Conservation (phyloP, 2,797 vertebrate genomes). For the Sebastes miniatus region DNA sequence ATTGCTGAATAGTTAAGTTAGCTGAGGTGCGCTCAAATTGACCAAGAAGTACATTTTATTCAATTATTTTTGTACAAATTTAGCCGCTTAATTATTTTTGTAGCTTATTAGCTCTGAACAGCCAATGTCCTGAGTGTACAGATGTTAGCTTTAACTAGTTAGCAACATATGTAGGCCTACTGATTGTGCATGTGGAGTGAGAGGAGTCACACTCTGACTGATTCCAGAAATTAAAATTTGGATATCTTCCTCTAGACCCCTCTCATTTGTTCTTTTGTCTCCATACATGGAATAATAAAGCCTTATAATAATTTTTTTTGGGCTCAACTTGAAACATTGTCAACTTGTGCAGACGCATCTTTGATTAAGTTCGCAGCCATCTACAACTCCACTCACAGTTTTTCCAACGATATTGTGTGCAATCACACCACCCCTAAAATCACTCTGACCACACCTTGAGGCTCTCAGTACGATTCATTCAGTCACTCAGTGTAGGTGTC, state of each 20-base stretch:
- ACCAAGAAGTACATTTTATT: not conserved
- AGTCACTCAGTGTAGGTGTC: constrained; percentile 5
- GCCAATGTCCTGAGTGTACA: not conserved
- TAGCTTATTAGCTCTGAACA: not conserved
- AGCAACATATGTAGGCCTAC: not conserved
- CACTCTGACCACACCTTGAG: not conserved
- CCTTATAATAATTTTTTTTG: not conserved
- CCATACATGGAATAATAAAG: not conserved
- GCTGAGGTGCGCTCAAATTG: not conserved
- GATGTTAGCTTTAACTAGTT: not conserved
- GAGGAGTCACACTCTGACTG: not conserved
- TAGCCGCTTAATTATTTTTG: not conserved
- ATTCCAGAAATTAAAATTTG: not conserved
- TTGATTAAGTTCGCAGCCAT: not conserved
- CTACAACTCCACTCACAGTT: not conserved
- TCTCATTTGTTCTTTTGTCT: not conserved
- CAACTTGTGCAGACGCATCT: not conserved
- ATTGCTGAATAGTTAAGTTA: not conserved
- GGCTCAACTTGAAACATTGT: no score
- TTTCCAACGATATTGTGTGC: not conserved
- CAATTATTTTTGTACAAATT: not conserved
- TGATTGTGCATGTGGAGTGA: not conserved
- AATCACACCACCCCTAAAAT: not conserved
- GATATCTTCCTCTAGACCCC: not conserved
- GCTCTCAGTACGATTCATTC: not conserved